Evolutionary conservation across 1,140 invertebrate genomes (phyloP), one percentile per base, ranked within the genome.

Genomic region (Panagrolaimus sp.): DNA sequence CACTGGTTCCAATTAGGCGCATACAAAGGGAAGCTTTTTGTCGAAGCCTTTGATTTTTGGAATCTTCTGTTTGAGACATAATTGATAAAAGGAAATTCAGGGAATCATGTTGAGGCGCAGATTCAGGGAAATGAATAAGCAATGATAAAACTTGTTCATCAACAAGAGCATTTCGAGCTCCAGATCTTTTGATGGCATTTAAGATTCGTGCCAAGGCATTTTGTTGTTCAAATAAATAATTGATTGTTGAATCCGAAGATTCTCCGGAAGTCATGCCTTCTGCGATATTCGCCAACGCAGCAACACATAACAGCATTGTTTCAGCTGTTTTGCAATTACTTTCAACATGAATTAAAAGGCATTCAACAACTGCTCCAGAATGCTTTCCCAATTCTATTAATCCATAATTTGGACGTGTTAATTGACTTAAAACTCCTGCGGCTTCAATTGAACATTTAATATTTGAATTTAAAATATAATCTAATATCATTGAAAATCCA

Each of bases 11-110:
- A 58, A 58, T 58, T 12, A 58, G 21, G 1, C 52, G 15, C 52
- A 58, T 58, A 28, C 52, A 58, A n/a, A 58, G 52, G 14, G 52
- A 58, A 26, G 52, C 52, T 26, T 58, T 58, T 4, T 58, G 52
- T 24, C 52, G 52, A 14, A 58, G 52, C 28, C 52, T 28, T 21
- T 58, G 52, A 12, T 58, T 58, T 21, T 58, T 58, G 17, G 21
- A 21, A 5, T 58, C 52, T 12, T 21, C 21, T 26, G 21, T 10
- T 21, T 21, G 10, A n/a, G 52, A 21, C 15, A 58, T n/a, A 28
- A 58, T 58, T 58, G 21, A 26, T 28, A 58, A 26, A 26, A 58
- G n/a, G 8, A 58, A 58, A 21, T 58, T 12, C 4, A 58, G 3
- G 17, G 52, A 21, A 26, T 58, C 52, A 12, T 58, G 52, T 1